Percentiles rank a stretch among this genome's conserved stretches.
These are phyloP conservation scores for Galbula dea DNA, from an alignment of 2,113 vertebrate species.

Conservation along the genomic window DNA sequence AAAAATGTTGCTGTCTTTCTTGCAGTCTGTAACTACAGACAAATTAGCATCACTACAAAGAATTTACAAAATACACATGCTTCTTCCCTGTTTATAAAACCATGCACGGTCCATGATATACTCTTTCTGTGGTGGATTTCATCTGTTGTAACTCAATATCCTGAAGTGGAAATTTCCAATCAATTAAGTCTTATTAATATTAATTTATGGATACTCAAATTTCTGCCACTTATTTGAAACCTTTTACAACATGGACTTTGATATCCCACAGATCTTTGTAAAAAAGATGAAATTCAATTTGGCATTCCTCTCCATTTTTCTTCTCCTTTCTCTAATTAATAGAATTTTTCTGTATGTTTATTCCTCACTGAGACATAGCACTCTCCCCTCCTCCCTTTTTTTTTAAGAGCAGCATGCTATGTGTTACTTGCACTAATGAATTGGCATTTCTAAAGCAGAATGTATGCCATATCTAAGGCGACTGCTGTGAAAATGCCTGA, in stretches of 20 bases:
- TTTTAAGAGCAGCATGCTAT: neutral
- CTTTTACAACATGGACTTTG: neutral
- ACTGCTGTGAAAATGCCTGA: conserved; percentile 61
- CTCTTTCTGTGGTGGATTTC: neutral
- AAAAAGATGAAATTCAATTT: neutral
- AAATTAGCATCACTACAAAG: neutral
- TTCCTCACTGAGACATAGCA: neutral
- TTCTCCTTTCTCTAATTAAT: neutral
- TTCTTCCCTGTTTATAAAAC: neutral
- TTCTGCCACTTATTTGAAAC: neutral
- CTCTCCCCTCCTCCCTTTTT: neutral
- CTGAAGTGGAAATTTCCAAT: neutral
- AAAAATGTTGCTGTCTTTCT: neutral
- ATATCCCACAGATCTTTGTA: neutral
- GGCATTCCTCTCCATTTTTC: neutral
- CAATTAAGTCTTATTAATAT: neutral
- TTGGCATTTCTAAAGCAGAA: conserved; percentile 50
- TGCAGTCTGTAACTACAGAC: neutral
- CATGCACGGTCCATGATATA: neutral
- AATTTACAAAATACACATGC: neutral
- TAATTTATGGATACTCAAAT: neutral
- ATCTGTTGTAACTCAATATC: neutral
- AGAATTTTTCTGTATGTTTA: neutral
- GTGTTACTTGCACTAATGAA: conserved; percentile 46
- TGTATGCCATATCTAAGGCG: conserved; percentile 44